phyloP scores from a whole-genome alignment of 2,113 vertebrate genomes.

The Turdus rufiventris region DNA sequence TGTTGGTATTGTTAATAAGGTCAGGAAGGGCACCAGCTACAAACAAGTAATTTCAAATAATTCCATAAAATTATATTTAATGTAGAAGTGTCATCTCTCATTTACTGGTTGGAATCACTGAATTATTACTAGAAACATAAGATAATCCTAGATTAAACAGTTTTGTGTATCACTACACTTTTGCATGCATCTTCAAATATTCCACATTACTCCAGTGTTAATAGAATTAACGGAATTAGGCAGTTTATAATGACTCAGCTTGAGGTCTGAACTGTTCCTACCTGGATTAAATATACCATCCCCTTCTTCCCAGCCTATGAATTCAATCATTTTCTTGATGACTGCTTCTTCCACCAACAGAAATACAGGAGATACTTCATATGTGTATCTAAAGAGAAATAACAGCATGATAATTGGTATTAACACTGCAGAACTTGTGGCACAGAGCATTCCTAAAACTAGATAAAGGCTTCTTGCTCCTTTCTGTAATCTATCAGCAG shows the following conservation, averaged over 20 bases:
- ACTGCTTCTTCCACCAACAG: constrained; percentile 84
- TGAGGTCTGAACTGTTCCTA: constrained; percentile 42
- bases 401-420: neutral
- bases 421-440: neutral
- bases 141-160: neutral
- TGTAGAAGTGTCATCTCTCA: neutral
- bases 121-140: neutral
- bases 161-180: neutral
- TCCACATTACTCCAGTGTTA: neutral
- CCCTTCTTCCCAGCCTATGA: constrained; percentile 84
- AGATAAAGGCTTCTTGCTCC: neutral
- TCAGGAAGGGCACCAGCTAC: neutral
- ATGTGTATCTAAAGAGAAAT: constrained; percentile 80
- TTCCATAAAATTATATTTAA: neutral
- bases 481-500: neutral
- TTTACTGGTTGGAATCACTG: neutral
- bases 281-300: constrained; percentile 91
- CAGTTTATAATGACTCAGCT: neutral
- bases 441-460: neutral
- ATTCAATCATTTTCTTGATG: constrained; percentile 85
- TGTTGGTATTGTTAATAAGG: neutral
- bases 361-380: constrained; percentile 87
- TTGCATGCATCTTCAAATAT: neutral
- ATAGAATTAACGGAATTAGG: neutral
- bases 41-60: neutral